Conservation (phyloP, 2,113 vertebrate genomes). For the Nerophis lumbriciformis region DNA sequence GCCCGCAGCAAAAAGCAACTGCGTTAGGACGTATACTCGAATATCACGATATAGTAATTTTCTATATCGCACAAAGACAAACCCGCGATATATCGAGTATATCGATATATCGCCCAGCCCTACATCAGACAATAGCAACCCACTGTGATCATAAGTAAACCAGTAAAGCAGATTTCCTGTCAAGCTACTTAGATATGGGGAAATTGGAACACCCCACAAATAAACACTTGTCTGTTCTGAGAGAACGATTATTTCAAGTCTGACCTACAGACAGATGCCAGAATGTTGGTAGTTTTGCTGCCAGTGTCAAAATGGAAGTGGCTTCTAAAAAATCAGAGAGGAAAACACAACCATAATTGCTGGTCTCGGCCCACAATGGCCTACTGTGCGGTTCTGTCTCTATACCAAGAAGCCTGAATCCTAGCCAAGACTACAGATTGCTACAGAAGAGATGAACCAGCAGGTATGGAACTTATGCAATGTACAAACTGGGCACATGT, state of each 20-base stretch:
- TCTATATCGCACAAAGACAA: too few relatives aligned
- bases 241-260: conserved; percentile 30
- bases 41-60: too few relatives aligned
- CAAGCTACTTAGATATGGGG: conserved; percentile 21
- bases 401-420: conserved; percentile 38
- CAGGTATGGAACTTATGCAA: conserved; percentile 16
- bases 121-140: background rate
- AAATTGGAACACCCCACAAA: conserved; percentile 42
- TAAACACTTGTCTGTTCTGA: conserved; percentile 46
- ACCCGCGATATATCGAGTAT: too few relatives aligned
- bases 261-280: conserved; percentile 40
- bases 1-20: too few relatives aligned
- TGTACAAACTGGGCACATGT: background rate
- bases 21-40: too few relatives aligned
- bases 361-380: conserved; percentile 53
- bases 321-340: conserved; percentile 49
- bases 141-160: background rate
- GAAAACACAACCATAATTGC: conserved; percentile 67
- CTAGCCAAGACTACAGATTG: background rate
- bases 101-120: too few relatives aligned
- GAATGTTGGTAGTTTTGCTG: conserved; percentile 40
- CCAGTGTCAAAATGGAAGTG: conserved; percentile 61
- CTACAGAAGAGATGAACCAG: background rate
- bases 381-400: conserved; percentile 48
- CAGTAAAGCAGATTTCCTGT: conserved; percentile 5